These are phyloP conservation scores for Caenorhabditis wallacei DNA, from an alignment of 2,888 invertebrate species.

Conservation along the genomic window DNA sequence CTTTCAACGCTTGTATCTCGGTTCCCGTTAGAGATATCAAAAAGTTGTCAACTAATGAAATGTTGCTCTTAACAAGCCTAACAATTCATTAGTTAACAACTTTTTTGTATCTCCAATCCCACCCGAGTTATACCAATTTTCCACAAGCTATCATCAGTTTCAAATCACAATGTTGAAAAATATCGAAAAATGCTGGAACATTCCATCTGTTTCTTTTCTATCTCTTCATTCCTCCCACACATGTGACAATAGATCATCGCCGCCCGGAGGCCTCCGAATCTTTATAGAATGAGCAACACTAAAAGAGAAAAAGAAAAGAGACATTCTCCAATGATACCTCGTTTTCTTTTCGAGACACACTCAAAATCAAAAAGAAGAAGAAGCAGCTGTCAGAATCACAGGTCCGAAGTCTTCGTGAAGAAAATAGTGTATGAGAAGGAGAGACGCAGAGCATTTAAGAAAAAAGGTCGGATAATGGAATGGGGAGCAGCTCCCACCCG, in stretches of 20 bases:
- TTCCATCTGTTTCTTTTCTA: not conserved
- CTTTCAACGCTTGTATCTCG: too few relatives aligned
- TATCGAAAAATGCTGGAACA: too few relatives aligned
- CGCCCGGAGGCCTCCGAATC: not conserved
- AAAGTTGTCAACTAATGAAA: too few relatives aligned
- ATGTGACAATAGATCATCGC: constrained; percentile 47
- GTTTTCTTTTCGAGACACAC: constrained; percentile 19
- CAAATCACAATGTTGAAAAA: too few relatives aligned
- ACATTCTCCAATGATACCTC: not conserved
- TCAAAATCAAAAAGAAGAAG: too few relatives aligned
- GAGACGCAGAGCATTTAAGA: constrained; percentile 13
- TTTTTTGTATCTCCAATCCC: too few relatives aligned
- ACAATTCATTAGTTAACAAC: too few relatives aligned
- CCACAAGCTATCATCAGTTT: too few relatives aligned
- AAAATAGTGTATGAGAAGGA: not conserved
- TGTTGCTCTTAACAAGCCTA: too few relatives aligned
- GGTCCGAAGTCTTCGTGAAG: not conserved
- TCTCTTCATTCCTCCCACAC: constrained; percentile 25
- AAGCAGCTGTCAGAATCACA: constrained; percentile 36
- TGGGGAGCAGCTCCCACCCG: constrained; percentile 10
- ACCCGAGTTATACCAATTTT: too few relatives aligned
- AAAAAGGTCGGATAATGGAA: constrained; percentile 34
- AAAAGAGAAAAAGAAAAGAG: constrained; percentile 9
- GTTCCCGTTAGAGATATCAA: too few relatives aligned
- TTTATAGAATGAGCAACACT: constrained; percentile 17